These are phyloP conservation scores for Tolmerus cingulatus DNA, from an alignment of 2,888 invertebrate genomes.

Conservation along the genomic window DNA sequence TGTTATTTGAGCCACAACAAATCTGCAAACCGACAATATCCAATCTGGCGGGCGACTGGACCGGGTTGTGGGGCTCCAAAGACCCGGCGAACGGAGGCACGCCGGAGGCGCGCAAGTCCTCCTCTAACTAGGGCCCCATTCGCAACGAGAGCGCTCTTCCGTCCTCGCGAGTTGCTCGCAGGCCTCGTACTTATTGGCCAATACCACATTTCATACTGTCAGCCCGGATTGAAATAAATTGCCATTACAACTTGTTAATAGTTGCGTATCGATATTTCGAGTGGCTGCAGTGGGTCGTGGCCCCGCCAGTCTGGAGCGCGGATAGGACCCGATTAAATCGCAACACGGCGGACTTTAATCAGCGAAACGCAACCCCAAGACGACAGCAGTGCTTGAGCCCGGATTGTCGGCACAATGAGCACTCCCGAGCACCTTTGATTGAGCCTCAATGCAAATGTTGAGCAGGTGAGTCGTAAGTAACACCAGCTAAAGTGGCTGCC, in stretches of 20 bases:
- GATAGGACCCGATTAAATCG: conserved; percentile 10
- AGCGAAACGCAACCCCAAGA: conserved; percentile 8
- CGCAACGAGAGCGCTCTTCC: conserved; percentile 3
- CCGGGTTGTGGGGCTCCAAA: background rate
- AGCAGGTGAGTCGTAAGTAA: conserved; percentile 21
- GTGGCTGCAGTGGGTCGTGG: conserved; percentile 29
- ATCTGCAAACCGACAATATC: conserved; percentile 22
- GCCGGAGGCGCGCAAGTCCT: background rate
- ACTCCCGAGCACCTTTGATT: conserved; percentile 37
- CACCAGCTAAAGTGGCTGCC: conserved; percentile 21
- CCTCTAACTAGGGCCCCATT: conserved; percentile 15
- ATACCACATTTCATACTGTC: conserved; percentile 42
- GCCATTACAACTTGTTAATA: conserved; percentile 43
- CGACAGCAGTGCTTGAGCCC: background rate
- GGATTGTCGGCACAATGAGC: conserved; percentile 27
- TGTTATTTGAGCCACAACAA: conserved; percentile 37
- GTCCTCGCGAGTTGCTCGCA: background rate
- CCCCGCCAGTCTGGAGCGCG: background rate
- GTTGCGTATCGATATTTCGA: conserved; percentile 42
- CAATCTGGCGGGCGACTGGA: background rate
- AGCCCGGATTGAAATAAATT: conserved; percentile 40
- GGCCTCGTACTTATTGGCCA: conserved; percentile 25
- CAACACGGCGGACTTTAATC: conserved; percentile 31
- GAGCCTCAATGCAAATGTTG: conserved; percentile 33
- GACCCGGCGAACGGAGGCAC: background rate